Evolutionary conservation across 2,113 vertebrate genomes (phyloP).

Genomic region (Ceratotherium simum): DNA sequence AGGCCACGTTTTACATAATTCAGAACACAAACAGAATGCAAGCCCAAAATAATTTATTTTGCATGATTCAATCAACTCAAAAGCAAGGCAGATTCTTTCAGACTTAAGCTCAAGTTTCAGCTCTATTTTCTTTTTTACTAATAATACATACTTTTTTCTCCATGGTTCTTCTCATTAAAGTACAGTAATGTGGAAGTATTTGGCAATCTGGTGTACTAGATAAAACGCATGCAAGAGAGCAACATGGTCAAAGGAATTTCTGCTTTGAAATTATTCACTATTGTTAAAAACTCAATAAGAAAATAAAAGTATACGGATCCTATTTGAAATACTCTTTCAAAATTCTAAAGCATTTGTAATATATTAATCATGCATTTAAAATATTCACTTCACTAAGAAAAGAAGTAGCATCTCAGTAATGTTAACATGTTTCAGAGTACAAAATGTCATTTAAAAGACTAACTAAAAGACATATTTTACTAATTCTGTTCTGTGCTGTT

Average conservation of each 20-base stretch:
- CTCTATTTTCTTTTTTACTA: background rate
- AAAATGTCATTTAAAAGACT: background rate
- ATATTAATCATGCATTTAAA: background rate
- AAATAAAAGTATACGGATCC: background rate
- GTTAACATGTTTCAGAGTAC: background rate
- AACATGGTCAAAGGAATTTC: background rate
- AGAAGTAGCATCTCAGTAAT: background rate
- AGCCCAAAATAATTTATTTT: background rate
- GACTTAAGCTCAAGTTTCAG: background rate
- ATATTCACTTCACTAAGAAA: background rate
- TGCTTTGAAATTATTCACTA: background rate
- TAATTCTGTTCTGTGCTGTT: background rate
- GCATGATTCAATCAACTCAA: background rate
- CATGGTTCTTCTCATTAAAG: background rate
- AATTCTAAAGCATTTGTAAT: background rate
- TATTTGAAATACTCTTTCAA: background rate
- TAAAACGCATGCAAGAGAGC: background rate
- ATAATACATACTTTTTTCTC: background rate
- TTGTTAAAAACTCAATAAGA: background rate
- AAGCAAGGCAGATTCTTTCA: background rate
- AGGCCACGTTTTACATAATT: background rate
- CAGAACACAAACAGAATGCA: background rate
- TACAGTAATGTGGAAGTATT: background rate
- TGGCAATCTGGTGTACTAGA: background rate
- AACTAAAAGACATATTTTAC: background rate